These are phyloP conservation scores for Dendrocopos noguchii DNA, from an alignment of 2,113 vertebrate genomes.

Conservation along the genomic window DNA sequence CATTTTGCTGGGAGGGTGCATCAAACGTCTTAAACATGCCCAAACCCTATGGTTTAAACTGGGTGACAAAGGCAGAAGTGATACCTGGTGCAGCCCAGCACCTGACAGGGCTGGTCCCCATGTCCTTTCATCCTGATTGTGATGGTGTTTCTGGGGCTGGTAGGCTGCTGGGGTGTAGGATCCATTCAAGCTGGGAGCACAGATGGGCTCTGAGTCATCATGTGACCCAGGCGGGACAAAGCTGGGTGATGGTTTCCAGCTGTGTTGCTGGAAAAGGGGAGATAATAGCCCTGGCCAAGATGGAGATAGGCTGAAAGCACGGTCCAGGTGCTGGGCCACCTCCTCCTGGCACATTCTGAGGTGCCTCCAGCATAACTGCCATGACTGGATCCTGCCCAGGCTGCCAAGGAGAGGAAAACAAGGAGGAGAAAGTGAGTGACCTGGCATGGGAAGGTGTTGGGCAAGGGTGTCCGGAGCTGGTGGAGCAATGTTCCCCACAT, in stretches of 20 bases:
- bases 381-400: neutral
- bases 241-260: neutral
- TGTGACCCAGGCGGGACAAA: neutral
- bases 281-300: neutral
- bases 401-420: neutral
- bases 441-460: neutral
- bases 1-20: neutral
- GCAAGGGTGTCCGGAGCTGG: neutral
- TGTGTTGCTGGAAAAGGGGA: neutral
- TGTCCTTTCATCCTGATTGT: accelerated
- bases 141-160: neutral
- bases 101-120: neutral
- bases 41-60: accelerated
- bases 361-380: neutral
- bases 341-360: neutral
- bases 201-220: neutral
- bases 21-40: accelerated
- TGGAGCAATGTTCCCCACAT: neutral
- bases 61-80: accelerated
- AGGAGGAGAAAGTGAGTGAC: accelerated
- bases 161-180: accelerated
- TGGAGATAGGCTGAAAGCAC: neutral
- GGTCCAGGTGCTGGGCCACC: neutral
- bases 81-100: neutral
- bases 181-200: accelerated